A percentile compares a stretch with the other conserved stretches of the same genome.
These are phyloP conservation scores for Balaenoptera acutorostrata DNA, from an alignment of 2,113 vertebrate species.

Conservation along the genomic window DNA sequence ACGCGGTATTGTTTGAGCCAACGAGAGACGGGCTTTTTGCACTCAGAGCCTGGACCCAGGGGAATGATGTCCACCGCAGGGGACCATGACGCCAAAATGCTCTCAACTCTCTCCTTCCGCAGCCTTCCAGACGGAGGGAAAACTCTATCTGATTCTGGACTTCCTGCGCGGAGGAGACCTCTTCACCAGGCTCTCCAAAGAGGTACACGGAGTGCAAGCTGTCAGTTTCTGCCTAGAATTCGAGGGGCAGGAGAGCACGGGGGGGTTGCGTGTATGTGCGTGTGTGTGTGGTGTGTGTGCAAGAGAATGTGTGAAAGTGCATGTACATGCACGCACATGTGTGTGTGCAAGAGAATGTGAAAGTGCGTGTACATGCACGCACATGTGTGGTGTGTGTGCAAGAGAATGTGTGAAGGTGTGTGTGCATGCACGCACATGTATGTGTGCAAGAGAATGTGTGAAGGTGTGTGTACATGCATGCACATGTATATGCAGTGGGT, in stretches of 20 bases:
- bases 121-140: conserved; percentile 99
- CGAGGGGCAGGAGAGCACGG: neutral
- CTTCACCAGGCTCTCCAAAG: conserved; percentile 96
- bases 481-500: neutral
- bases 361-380: too few relatives aligned
- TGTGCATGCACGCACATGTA: too few relatives aligned
- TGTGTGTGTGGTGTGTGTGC: neutral
- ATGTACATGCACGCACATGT: too few relatives aligned
- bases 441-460: neutral
- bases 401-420: too few relatives aligned
- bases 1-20: neutral
- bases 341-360: too few relatives aligned
- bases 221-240: too few relatives aligned
- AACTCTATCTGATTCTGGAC: conserved; percentile 97
- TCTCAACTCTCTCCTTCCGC: conserved; percentile 61
- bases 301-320: too few relatives aligned
- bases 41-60: neutral
- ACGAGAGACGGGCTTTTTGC: neutral
- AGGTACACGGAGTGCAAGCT: conserved; percentile 78
- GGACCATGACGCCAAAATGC: neutral
- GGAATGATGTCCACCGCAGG: neutral
- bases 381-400: too few relatives aligned
- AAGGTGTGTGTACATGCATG: too few relatives aligned
- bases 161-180: conserved; percentile 97
- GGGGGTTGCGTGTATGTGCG: neutral